Evolutionary conservation across 1,140 invertebrate genomes (phyloP).

Genomic region (Drosophila repleta): DNA sequence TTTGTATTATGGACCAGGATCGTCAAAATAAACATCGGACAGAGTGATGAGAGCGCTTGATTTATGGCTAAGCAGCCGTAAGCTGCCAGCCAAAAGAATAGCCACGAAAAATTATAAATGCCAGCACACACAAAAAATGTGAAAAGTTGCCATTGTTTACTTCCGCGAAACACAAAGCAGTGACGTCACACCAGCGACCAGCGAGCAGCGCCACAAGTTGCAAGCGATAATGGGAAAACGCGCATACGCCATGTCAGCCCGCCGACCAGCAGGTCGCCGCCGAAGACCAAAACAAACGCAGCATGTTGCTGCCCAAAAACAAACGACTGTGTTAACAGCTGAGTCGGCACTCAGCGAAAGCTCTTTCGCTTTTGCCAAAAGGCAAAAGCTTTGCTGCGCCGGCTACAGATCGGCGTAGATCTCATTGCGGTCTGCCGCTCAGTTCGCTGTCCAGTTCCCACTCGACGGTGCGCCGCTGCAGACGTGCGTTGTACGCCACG

Average conservation of each 20-base stretch:
- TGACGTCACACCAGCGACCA: conserved; percentile 57
- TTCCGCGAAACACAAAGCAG: conserved; percentile 75
- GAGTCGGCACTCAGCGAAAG: conserved; percentile 54
- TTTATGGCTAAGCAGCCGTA: conserved; percentile 65
- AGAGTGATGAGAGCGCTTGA: conserved; percentile 69
- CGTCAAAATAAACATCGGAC: conserved; percentile 61
- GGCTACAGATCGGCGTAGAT: conserved; percentile 36
- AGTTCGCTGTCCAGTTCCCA: conserved; percentile 55
- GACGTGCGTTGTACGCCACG: conserved; percentile 45
- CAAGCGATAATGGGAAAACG: conserved; percentile 38
- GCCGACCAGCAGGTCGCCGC: conserved; percentile 38
- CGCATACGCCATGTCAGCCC: conserved; percentile 59
- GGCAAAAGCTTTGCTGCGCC: conserved; percentile 33
- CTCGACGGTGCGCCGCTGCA: conserved; percentile 56
- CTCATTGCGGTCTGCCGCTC: conserved; percentile 25
- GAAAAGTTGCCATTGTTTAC: conserved; percentile 58
- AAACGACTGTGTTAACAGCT: conserved; percentile 59
- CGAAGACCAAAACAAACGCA: conserved; percentile 68
- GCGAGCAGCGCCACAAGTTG: conserved; percentile 19
- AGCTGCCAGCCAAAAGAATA: conserved; percentile 30
- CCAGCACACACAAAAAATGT: conserved; percentile 10
- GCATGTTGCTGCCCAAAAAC: conserved; percentile 45
- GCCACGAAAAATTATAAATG: conserved; percentile 17
- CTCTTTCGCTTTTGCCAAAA: conserved; percentile 27
- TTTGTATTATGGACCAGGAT: conserved; percentile 29